phyloP scores from a whole-genome alignment of 2,797 vertebrate genomes.

The Peromyscus eremicus region DNA sequence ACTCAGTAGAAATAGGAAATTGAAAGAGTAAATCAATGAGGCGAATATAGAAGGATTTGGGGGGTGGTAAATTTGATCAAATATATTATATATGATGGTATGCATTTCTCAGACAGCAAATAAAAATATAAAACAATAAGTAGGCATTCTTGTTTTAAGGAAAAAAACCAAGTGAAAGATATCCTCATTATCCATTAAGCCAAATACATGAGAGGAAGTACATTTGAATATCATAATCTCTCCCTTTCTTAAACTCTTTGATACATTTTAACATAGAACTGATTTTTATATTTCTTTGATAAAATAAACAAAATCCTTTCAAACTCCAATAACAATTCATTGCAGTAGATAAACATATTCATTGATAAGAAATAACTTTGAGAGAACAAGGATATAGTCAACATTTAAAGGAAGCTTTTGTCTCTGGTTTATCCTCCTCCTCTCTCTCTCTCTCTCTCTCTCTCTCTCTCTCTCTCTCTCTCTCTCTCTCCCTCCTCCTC shows the following conservation, averaged over 20 bases:
- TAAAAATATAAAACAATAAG: neutral
- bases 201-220: neutral
- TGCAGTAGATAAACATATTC: neutral
- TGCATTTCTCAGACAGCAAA: neutral
- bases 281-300: neutral
- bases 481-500: too few species aligned
- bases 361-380: neutral
- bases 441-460: too few species aligned
- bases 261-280: neutral
- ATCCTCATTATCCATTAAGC: constrained; percentile 4
- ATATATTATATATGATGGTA: neutral
- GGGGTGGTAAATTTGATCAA: neutral
- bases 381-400: neutral
- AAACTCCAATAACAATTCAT: neutral
- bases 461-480: too few species aligned
- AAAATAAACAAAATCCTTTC: neutral
- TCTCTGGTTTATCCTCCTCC: too few species aligned
- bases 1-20: neutral
- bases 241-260: neutral
- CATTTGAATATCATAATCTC: neutral
- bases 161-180: constrained; percentile 16
- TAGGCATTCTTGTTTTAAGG: neutral
- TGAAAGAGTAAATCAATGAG: neutral
- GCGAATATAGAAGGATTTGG: too few species aligned
- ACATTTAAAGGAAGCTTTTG: neutral